phyloP scores from a whole-genome alignment of 2,888 invertebrate genomes.

The Aphelenchoides bicaudatus region DNA sequence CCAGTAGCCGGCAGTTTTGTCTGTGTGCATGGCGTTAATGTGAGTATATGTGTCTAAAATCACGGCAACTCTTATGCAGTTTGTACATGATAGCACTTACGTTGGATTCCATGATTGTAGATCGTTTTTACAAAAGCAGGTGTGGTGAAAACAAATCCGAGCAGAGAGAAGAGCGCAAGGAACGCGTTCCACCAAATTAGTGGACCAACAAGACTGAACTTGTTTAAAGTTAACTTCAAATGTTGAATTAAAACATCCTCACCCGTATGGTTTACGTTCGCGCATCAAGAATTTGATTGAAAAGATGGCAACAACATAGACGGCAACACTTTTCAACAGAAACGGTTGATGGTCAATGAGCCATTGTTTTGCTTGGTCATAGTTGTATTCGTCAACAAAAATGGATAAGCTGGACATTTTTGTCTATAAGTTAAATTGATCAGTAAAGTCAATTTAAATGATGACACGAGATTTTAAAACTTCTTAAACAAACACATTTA shows the following conservation, averaged over 20 bases:
- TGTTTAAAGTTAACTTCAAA: no score
- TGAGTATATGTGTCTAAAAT: slow-evolving; percentile 51
- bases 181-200: slow-evolving; percentile 63
- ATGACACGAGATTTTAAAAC: no score
- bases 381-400: slow-evolving; percentile 44
- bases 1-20: slow-evolving; percentile 49
- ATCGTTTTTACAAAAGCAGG: slow-evolving; percentile 44
- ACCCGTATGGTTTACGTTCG: slow-evolving; percentile 59
- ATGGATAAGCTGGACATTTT: slow-evolving; percentile 15
- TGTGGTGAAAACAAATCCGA: slow-evolving; percentile 60
- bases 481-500: no score
- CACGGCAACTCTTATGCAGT: background rate
- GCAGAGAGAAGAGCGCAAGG: slow-evolving; percentile 64
- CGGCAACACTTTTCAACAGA: slow-evolving; percentile 33
- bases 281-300: slow-evolving; percentile 58
- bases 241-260: no score
- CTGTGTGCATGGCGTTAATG: slow-evolving; percentile 47
- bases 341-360: slow-evolving; percentile 42
- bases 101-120: slow-evolving; percentile 38
- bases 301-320: slow-evolving; percentile 38
- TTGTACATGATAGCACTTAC: slow-evolving; percentile 30
- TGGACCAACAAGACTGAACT: slow-evolving; percentile 62
- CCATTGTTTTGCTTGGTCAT: slow-evolving; percentile 45
- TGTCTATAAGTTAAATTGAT: background rate
- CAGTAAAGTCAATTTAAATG: background rate